Conservation (phyloP, 2,113 vertebrate species). For the Tympanuchus pallidicinctus region DNA sequence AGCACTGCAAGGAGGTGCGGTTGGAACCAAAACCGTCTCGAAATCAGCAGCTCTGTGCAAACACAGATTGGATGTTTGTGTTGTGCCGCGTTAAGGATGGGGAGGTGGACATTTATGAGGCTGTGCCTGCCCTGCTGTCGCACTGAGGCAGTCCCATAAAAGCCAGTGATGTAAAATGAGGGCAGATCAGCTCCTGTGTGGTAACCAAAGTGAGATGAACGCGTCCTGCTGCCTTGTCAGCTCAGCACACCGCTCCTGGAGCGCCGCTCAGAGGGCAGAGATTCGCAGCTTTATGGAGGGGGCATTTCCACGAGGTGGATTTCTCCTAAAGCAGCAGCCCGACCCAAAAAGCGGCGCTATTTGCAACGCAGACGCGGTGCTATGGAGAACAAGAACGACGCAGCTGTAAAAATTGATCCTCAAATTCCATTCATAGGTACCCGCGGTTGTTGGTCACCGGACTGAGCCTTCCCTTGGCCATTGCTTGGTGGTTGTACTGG, state of each 20-base stretch:
- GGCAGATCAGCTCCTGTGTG: neutral
- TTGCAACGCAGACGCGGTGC: neutral
- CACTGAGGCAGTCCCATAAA: neutral
- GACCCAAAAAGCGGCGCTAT: neutral
- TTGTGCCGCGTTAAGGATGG: neutral
- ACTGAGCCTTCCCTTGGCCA: neutral
- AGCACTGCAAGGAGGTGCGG: neutral
- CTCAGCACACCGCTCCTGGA: neutral
- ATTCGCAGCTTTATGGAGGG: neutral
- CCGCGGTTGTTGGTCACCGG: too few relatives aligned
- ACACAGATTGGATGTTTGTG: neutral
- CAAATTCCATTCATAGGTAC: neutral
- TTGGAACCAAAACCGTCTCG: neutral
- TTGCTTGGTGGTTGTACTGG: neutral
- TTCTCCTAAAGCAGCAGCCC: neutral
- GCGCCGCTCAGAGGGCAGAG: neutral
- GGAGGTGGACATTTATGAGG: too few relatives aligned
- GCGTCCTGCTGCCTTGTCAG: neutral
- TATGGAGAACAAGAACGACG: rapidly evolving
- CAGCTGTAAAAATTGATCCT: neutral
- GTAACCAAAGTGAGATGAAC: neutral
- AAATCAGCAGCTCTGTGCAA: neutral
- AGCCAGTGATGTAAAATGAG: neutral
- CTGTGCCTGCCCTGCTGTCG: neutral
- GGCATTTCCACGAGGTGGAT: neutral